Conservation (phyloP, 1,140 invertebrate genomes). For the Cataglyphis hispanica region DNA sequence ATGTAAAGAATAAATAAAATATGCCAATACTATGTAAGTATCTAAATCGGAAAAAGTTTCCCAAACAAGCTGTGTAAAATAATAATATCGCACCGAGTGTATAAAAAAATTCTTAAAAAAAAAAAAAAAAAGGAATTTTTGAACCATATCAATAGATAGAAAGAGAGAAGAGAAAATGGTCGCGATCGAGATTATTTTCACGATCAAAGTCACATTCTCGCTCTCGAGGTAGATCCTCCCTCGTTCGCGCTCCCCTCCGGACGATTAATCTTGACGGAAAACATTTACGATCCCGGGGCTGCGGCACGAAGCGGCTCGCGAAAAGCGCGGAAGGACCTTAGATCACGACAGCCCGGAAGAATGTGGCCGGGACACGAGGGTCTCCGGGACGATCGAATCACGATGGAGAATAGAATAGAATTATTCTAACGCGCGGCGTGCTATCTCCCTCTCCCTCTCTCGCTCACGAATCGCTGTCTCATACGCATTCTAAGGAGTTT, state of each 20-base stretch:
- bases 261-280: slow-evolving; percentile 67
- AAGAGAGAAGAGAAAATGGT: slow-evolving; percentile 5
- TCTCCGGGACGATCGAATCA: slow-evolving; percentile 18
- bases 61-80: neutral
- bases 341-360: slow-evolving; percentile 47
- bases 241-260: slow-evolving; percentile 41
- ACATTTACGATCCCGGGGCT: slow-evolving; percentile 56
- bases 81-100: neutral
- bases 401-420: slow-evolving; percentile 26
- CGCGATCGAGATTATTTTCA: slow-evolving; percentile 58
- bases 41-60: neutral
- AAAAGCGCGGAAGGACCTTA: slow-evolving; percentile 44
- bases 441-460: too few species aligned
- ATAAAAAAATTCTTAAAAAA: neutral
- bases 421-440: slow-evolving; percentile 14
- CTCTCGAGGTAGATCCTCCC: slow-evolving; percentile 30
- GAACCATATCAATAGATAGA: too few species aligned
- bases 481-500: slow-evolving; percentile 2
- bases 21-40: neutral
- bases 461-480: neutral
- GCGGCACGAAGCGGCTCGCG: slow-evolving; percentile 37
- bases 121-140: too few species aligned
- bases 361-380: slow-evolving; percentile 27
- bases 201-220: slow-evolving; percentile 60
- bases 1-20: neutral